phyloP scores from a whole-genome alignment of 1,140 invertebrate species.

The Penaeus indicus region DNA sequence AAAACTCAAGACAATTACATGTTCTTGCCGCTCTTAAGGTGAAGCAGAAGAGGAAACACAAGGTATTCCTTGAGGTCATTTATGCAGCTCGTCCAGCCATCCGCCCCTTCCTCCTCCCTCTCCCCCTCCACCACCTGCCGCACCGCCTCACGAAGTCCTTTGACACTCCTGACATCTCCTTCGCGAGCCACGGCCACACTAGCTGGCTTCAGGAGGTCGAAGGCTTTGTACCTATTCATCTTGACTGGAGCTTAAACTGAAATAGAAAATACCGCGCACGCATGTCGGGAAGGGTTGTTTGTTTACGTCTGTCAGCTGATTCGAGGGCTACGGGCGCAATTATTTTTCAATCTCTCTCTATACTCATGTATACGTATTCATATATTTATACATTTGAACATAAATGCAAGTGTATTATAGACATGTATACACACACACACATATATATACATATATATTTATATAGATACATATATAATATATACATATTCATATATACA shows the following conservation, averaged over 20 bases:
- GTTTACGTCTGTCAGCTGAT: not conserved
- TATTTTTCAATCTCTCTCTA: not conserved
- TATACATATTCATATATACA: too few relatives aligned
- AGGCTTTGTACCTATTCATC: slow-evolving; percentile 12
- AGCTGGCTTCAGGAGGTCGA: slow-evolving; percentile 24
- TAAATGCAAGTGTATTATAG: too few relatives aligned
- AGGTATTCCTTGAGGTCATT: slow-evolving; percentile 33
- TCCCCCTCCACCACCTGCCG: not conserved
- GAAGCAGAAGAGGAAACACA: slow-evolving; percentile 3
- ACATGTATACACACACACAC: too few relatives aligned
- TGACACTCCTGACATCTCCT: not conserved
- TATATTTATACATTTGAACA: not conserved
- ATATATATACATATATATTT: too few relatives aligned
- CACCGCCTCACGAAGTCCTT: not conserved
- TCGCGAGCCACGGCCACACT: slow-evolving; percentile 13
- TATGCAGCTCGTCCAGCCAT: not conserved
- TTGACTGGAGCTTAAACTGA: not conserved
- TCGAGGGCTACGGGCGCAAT: not conserved
- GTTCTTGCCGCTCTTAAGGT: slow-evolving; percentile 23
- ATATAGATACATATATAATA: too few relatives aligned
- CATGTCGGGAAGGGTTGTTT: too few relatives aligned
- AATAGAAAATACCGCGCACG: too few relatives aligned
- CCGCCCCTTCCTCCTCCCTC: not conserved
- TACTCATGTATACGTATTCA: slow-evolving; percentile 3
- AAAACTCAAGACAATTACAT: not conserved